A percentile compares a stretch with the other conserved stretches of the same genome.
phyloP scores from a whole-genome alignment of 2,888 invertebrate species.

The Alloplasta piceator region DNA sequence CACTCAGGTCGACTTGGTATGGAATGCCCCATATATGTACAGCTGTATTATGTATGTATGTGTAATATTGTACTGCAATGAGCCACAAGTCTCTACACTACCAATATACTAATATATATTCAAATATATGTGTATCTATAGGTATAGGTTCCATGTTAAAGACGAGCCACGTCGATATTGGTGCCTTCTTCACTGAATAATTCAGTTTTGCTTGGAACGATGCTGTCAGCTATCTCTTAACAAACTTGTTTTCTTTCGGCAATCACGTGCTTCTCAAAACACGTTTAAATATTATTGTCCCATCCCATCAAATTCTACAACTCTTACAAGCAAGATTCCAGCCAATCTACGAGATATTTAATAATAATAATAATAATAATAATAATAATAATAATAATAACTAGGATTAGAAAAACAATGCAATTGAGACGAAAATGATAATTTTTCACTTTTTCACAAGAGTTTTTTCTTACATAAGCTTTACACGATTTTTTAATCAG shows the following conservation, averaged over 20 bases:
- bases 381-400: too few relatives aligned
- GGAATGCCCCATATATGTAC: too few relatives aligned
- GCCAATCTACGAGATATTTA: neutral
- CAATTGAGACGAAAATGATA: too few relatives aligned
- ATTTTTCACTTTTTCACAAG: too few relatives aligned
- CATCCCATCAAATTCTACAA: too few relatives aligned
- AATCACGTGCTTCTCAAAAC: constrained; percentile 27
- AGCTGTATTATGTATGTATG: constrained; percentile 12
- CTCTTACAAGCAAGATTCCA: neutral
- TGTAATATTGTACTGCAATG: constrained; percentile 8
- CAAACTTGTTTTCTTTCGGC: constrained; percentile 49
- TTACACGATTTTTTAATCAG: too few relatives aligned
- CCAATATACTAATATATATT: neutral
- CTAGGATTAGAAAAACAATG: too few relatives aligned
- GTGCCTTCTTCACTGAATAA: constrained; percentile 56
- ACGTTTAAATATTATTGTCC: neutral
- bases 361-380: too few relatives aligned
- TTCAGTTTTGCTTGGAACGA: constrained; percentile 42
- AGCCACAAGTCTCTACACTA: constrained; percentile 36
- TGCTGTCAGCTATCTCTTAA: constrained; percentile 15
- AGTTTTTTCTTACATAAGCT: too few relatives aligned
- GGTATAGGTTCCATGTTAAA: constrained; percentile 1
- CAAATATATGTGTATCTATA: too few relatives aligned
- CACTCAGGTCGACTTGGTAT: too few relatives aligned
- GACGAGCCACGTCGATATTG: constrained; percentile 52